Evolutionary conservation across 1,140 invertebrate species (phyloP).

Genomic region (Argopecten irradians): DNA sequence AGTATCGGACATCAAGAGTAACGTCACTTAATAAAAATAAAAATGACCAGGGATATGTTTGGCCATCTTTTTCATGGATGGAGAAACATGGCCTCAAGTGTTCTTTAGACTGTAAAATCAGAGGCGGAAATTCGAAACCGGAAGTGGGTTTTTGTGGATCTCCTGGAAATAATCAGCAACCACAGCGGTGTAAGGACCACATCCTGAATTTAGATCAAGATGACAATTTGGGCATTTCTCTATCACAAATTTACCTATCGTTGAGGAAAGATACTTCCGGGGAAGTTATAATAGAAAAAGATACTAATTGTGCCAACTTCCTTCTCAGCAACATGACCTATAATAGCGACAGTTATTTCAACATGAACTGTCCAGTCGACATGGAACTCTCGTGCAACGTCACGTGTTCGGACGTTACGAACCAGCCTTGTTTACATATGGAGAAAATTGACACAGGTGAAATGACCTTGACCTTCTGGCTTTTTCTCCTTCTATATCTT

Average conservation of each 20-base stretch:
- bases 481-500: slow-evolving; percentile 59
- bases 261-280: background rate
- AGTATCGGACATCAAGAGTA: background rate
- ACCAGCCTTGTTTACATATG: slow-evolving; percentile 30
- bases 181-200: background rate
- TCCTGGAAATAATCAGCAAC: background rate
- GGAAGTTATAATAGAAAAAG: background rate
- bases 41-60: background rate
- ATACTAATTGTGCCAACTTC: background rate
- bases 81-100: background rate
- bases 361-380: slow-evolving; percentile 63
- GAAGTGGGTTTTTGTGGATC: background rate
- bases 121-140: background rate
- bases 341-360: slow-evolving; percentile 52
- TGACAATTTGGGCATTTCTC: background rate
- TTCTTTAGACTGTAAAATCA: background rate
- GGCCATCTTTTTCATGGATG: slow-evolving; percentile 3
- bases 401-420: slow-evolving; percentile 44
- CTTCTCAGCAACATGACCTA: slow-evolving; percentile 58
- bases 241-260: background rate
- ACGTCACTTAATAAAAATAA: background rate
- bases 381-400: slow-evolving; percentile 57
- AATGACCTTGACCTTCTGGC: slow-evolving; percentile 50
- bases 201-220: background rate
- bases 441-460: slow-evolving; percentile 12